Conservation (phyloP, 2,888 invertebrate species). For the Leptogaster cylindrica region DNA sequence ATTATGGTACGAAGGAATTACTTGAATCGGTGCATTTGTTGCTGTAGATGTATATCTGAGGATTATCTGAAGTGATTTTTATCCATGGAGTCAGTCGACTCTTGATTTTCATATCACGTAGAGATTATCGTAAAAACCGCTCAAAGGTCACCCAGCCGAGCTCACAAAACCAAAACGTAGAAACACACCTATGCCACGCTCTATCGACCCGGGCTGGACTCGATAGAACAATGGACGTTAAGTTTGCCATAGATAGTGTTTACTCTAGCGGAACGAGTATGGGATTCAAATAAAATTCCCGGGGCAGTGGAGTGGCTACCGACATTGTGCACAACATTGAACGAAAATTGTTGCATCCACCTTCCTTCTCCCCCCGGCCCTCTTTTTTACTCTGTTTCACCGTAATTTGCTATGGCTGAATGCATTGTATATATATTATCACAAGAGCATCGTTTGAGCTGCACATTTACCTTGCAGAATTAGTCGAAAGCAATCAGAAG, state of each 20-base stretch:
- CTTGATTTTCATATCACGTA: constrained; percentile 6
- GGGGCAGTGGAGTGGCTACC: too few relatives aligned
- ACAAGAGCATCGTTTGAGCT: background rate
- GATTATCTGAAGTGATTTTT: background rate
- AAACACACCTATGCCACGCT: constrained; percentile 5
- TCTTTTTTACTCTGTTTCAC: too few relatives aligned
- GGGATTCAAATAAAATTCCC: constrained; percentile 13
- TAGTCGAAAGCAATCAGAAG: constrained; percentile 1
- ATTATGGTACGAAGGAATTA: background rate
- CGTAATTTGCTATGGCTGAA: background rate
- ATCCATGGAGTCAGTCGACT: background rate
- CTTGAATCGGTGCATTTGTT: background rate
- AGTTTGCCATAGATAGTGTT: constrained; percentile 1
- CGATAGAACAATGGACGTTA: constrained; percentile 13
- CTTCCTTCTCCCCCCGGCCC: too few relatives aligned
- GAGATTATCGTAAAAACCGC: constrained; percentile 6
- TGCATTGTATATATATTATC: background rate
- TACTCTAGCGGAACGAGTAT: constrained; percentile 14
- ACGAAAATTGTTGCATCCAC: background rate
- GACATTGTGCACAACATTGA: background rate
- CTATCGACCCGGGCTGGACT: background rate
- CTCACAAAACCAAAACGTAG: background rate
- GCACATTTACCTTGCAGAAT: background rate
- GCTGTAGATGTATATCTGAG: background rate
- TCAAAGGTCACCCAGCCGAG: constrained; percentile 3